These are phyloP conservation scores for rabbit (Oryctolagus cuniculus) DNA, from an alignment of 2,113 vertebrate species.

Conservation along the genomic window DNA sequence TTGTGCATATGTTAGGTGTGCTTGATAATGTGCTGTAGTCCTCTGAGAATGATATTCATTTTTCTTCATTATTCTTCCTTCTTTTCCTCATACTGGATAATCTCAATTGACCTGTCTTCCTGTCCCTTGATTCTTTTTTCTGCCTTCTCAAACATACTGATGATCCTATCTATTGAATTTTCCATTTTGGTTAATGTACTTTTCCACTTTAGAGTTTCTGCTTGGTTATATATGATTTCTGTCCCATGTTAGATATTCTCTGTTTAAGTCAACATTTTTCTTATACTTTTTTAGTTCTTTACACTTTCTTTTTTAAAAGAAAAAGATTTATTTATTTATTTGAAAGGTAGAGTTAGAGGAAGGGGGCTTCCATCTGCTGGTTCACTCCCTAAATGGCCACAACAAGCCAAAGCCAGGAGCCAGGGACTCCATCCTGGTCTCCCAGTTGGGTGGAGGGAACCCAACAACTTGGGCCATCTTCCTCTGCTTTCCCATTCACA, in stretches of 20 bases:
- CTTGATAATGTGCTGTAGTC: background rate
- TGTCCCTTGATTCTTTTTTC: background rate
- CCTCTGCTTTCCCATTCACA: no score
- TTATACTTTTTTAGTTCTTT: conserved; percentile 28
- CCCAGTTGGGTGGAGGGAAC: no score
- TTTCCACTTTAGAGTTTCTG: background rate
- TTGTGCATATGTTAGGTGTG: background rate
- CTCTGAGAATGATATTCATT: background rate
- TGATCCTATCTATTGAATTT: background rate
- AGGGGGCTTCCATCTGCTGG: no score
- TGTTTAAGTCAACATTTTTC: background rate
- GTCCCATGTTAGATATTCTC: background rate
- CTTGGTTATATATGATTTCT: background rate
- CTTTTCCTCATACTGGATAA: background rate
- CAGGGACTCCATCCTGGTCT: no score
- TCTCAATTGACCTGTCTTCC: background rate
- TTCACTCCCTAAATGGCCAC: no score
- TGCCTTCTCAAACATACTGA: background rate
- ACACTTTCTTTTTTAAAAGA: background rate
- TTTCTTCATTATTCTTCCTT: background rate
- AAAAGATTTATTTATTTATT: no score
- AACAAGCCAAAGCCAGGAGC: no score
- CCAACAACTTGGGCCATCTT: no score
- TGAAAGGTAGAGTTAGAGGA: no score
- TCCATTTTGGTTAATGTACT: background rate